Evolutionary conservation across 2,797 vertebrate species (phyloP).

Genomic region (Nannoperca australis): DNA sequence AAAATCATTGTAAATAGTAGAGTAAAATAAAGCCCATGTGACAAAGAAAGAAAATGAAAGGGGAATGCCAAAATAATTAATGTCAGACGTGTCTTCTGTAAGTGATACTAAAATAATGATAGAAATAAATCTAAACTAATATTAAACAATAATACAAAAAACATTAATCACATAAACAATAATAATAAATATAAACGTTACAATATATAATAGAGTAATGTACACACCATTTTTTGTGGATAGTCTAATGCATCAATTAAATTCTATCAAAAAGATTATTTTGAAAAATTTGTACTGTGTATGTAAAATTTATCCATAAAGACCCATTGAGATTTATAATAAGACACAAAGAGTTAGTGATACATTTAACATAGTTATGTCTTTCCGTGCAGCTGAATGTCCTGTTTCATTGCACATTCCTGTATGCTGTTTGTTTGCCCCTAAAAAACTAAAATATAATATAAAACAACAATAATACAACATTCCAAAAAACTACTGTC

Average conservation of each 20-base stretch:
- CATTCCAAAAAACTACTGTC: no score
- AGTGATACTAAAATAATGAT: background rate
- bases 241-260: background rate
- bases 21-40: background rate
- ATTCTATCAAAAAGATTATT: background rate
- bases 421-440: background rate
- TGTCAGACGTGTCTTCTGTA: background rate
- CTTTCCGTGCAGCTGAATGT: background rate
- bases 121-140: background rate
- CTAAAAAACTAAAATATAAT: no score
- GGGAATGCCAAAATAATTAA: background rate
- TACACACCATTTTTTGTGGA: background rate
- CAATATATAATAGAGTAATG: background rate
- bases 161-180: background rate
- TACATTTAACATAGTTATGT: background rate
- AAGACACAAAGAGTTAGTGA: background rate
- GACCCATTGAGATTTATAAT: background rate
- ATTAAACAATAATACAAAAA: background rate
- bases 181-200: no score
- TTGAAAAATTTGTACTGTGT: background rate
- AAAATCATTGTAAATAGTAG: conserved; percentile 15
- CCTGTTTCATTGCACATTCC: background rate
- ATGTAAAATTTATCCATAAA: background rate
- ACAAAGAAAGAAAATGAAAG: conserved; percentile 6
- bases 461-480: no score